phyloP scores from a whole-genome alignment of 2,797 vertebrate species.

The Argentina silus region DNA sequence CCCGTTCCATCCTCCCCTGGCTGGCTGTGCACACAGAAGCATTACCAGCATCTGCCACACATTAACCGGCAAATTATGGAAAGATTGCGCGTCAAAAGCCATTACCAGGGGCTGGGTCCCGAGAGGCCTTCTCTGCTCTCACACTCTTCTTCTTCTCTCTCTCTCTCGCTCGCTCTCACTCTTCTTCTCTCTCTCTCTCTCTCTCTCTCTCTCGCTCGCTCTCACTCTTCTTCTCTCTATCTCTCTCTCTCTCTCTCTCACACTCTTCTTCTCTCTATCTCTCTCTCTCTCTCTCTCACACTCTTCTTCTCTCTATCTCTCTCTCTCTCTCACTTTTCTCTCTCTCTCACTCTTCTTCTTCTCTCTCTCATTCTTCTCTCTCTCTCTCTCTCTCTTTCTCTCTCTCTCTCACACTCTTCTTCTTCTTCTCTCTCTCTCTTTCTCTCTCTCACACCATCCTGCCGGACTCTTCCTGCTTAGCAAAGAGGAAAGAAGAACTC shows the following conservation, averaged over 20 bases:
- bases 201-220: neutral
- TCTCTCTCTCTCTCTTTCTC: neutral
- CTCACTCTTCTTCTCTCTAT: neutral
- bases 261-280: neutral
- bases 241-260: neutral
- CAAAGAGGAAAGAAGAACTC: neutral
- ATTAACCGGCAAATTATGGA: constrained; percentile 77
- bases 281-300: neutral
- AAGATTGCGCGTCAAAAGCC: constrained; percentile 69
- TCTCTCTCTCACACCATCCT: neutral
- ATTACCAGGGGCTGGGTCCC: constrained; percentile 48
- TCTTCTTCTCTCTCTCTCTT: neutral
- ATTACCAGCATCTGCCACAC: constrained; percentile 77
- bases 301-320: neutral
- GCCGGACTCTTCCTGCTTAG: constrained; percentile 6
- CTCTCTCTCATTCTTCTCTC: neutral
- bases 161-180: neutral
- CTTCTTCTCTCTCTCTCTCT: neutral
- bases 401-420: neutral
- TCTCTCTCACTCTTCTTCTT: neutral
- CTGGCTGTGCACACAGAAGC: constrained; percentile 70
- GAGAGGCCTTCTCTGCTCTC: neutral
- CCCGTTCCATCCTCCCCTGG: constrained; percentile 62
- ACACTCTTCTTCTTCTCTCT: neutral
- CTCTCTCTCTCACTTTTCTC: neutral